Percentiles rank a stretch among this genome's conserved stretches.
phyloP scores from a whole-genome alignment of 2,797 vertebrate species.

The Mareca penelope region DNA sequence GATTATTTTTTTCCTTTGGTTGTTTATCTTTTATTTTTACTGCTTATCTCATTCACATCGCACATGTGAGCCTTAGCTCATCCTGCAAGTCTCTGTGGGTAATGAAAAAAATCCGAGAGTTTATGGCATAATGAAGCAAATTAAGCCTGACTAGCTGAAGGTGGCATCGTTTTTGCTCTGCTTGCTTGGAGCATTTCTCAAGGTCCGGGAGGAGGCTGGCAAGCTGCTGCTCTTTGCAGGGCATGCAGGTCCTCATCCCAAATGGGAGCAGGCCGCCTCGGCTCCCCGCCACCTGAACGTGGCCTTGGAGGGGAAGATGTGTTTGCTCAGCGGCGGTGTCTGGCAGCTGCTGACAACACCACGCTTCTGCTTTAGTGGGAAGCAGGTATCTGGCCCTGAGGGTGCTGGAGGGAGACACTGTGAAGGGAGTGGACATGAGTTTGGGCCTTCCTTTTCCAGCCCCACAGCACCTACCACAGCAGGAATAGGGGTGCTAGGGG shows the following conservation, averaged over 20 bases:
- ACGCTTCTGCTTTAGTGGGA: not conserved
- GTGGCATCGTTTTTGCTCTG: conserved; percentile 9
- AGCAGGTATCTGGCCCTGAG: not conserved
- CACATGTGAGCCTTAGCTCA: not conserved
- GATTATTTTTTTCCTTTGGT: not conserved
- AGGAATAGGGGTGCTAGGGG: not conserved
- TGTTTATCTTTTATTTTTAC: not conserved
- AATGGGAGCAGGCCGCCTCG: not conserved
- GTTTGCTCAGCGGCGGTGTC: not conserved
- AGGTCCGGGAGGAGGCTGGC: not conserved
- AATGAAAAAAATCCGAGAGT: not conserved
- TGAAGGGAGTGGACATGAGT: not conserved
- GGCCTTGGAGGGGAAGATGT: not conserved
- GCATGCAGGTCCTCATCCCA: not conserved
- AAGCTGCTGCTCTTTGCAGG: not conserved
- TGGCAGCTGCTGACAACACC: not conserved
- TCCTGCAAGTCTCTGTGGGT: not conserved
- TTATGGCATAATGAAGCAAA: not conserved
- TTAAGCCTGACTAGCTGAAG: conserved; percentile 14
- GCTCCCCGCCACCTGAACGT: not conserved
- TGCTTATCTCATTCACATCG: not conserved
- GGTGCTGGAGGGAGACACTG: not conserved
- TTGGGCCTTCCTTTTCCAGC: not conserved
- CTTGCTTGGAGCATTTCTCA: not conserved
- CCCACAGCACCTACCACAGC: not conserved